Evolutionary conservation across 2,797 vertebrate genomes (phyloP).

Genomic region (Gila robusta): DNA sequence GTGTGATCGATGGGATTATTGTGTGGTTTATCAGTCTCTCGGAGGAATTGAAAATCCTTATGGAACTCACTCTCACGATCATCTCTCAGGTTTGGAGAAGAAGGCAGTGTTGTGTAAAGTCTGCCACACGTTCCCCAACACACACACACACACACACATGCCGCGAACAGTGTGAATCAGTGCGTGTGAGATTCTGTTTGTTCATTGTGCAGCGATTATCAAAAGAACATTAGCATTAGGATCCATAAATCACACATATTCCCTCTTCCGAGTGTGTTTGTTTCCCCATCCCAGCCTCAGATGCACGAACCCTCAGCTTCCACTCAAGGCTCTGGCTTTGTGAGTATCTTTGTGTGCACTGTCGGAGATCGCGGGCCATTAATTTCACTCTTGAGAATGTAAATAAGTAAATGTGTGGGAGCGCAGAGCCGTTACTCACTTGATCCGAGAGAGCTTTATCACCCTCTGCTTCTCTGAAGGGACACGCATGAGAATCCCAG

Average conservation of each 20-base stretch:
- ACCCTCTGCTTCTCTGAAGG: slow-evolving; percentile 71
- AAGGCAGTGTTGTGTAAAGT: background rate
- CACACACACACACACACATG: background rate
- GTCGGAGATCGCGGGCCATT: slow-evolving; percentile 71
- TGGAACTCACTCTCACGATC: background rate
- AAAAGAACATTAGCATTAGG: background rate
- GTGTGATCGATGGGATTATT: background rate
- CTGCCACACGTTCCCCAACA: background rate
- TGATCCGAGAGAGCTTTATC: slow-evolving; percentile 77
- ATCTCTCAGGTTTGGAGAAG: background rate
- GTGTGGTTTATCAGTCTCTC: background rate
- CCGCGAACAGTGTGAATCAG: background rate
- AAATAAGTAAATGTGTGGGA: slow-evolving; percentile 80
- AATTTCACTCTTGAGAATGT: slow-evolving; percentile 79
- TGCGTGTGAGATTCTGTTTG: background rate
- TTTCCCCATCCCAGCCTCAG: background rate
- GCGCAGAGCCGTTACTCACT: slow-evolving; percentile 74
- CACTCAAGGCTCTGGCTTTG: slow-evolving; percentile 76
- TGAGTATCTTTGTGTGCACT: slow-evolving; percentile 75
- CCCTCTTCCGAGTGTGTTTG: background rate
- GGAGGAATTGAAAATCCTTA: background rate
- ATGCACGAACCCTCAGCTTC: slow-evolving; percentile 71
- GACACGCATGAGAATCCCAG: slow-evolving; percentile 78
- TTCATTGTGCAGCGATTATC: background rate
- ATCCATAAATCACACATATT: background rate